These are phyloP conservation scores for Myiotriccus ornatus DNA, from an alignment of 2,797 vertebrate species.

Conservation along the genomic window DNA sequence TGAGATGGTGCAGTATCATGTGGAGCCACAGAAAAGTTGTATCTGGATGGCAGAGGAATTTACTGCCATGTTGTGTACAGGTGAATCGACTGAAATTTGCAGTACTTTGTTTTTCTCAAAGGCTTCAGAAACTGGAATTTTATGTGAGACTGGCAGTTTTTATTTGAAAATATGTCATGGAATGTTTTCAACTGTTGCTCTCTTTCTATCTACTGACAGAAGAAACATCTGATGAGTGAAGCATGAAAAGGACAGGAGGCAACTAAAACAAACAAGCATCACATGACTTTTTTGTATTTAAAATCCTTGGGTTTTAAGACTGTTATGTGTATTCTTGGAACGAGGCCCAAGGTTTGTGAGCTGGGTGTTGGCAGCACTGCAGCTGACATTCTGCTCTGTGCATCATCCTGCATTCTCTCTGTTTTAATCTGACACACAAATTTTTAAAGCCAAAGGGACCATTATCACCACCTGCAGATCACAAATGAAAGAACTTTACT, in stretches of 20 bases:
- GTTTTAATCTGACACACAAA: neutral
- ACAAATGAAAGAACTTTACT: neutral
- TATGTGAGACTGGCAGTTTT: neutral
- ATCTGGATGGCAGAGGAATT: neutral
- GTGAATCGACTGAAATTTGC: neutral
- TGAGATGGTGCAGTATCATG: fast-evolving
- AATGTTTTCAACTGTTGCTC: neutral
- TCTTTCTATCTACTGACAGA: neutral
- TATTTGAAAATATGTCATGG: neutral
- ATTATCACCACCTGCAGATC: neutral
- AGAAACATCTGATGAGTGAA: neutral
- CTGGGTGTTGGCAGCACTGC: neutral
- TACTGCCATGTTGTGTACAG: neutral
- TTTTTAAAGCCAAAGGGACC: neutral
- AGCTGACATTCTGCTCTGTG: neutral
- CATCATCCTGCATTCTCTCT: neutral
- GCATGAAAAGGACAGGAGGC: neutral
- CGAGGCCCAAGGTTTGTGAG: neutral
- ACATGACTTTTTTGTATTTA: neutral
- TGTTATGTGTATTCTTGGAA: neutral
- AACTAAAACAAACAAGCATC: neutral
- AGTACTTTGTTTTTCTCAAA: neutral
- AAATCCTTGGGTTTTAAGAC: neutral
- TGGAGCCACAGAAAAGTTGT: neutral
- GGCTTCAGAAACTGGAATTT: neutral